Evolutionary conservation across 2,797 vertebrate genomes (phyloP).

Genomic region (Sebastiscus tertius): DNA sequence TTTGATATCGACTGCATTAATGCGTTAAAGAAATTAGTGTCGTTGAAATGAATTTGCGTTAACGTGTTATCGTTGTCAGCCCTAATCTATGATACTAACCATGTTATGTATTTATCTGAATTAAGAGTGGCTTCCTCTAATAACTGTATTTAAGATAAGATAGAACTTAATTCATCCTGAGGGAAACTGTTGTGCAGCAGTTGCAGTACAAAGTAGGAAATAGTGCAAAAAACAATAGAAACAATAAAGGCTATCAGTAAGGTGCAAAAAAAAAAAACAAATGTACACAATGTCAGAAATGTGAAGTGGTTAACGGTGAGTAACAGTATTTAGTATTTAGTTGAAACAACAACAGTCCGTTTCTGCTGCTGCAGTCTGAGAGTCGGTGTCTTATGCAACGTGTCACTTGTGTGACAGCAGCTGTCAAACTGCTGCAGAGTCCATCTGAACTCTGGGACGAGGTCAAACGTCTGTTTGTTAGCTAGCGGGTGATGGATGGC

Average conservation of each 20-base stretch:
- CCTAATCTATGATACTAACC: no score
- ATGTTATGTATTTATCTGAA: no score
- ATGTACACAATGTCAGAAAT: background rate
- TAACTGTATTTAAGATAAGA: background rate
- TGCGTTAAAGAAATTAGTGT: no score
- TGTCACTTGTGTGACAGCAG: background rate
- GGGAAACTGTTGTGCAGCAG: background rate
- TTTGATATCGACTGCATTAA: no score
- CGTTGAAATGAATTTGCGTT: no score
- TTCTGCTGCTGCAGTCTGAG: background rate
- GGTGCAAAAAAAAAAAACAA: background rate
- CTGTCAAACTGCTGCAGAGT: background rate
- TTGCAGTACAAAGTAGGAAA: background rate
- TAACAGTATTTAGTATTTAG: background rate
- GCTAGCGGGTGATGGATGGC: background rate
- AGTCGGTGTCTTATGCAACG: background rate
- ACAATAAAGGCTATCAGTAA: background rate
- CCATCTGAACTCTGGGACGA: constrained; percentile 2
- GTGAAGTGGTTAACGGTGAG: background rate
- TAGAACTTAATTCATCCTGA: background rate
- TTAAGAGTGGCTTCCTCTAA: background rate
- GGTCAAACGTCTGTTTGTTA: background rate
- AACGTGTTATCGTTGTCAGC: no score
- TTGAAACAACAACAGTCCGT: background rate
- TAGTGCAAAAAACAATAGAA: background rate